These are phyloP conservation scores for Elmis aenea DNA, from an alignment of 2,888 invertebrate species.

Conservation along the genomic window DNA sequence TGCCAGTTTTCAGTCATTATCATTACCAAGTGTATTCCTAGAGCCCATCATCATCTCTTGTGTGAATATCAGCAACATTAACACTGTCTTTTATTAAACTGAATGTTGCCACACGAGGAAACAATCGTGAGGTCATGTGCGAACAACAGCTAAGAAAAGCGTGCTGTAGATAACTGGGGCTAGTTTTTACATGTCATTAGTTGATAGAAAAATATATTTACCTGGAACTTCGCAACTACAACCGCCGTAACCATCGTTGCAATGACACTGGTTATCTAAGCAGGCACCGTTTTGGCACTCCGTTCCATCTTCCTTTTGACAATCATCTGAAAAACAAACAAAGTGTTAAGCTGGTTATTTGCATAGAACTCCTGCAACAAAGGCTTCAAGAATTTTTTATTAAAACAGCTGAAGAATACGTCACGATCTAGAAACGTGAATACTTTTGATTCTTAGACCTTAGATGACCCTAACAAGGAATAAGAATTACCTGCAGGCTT, in stretches of 20 bases:
- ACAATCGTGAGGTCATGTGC: conserved; percentile 15
- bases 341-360: conserved; percentile 17
- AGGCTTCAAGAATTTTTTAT: conserved; percentile 2
- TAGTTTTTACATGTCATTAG: too few relatives aligned
- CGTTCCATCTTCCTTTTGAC: conserved; percentile 86
- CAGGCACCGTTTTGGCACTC: conserved; percentile 90
- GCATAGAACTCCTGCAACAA: conserved; percentile 1
- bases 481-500: too few relatives aligned
- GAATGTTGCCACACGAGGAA: too few relatives aligned
- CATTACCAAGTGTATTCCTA: too few relatives aligned
- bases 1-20: too few relatives aligned
- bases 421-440: conserved; percentile 30
- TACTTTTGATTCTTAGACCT: conserved; percentile 19
- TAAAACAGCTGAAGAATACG: conserved; percentile 6
- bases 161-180: too few relatives aligned
- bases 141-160: conserved; percentile 5
- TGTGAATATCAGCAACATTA: too few relatives aligned
- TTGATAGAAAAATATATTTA: too few relatives aligned
- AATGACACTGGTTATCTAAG: conserved; percentile 89
- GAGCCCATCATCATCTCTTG: too few relatives aligned
- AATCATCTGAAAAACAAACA: conserved; percentile 67
- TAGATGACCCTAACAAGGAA: too few relatives aligned
- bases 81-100: too few relatives aligned
- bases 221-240: conserved; percentile 92
- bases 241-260: conserved; percentile 92